Evolutionary conservation across 1,140 invertebrate genomes (phyloP).

Genomic region (Bombus breviceps): DNA sequence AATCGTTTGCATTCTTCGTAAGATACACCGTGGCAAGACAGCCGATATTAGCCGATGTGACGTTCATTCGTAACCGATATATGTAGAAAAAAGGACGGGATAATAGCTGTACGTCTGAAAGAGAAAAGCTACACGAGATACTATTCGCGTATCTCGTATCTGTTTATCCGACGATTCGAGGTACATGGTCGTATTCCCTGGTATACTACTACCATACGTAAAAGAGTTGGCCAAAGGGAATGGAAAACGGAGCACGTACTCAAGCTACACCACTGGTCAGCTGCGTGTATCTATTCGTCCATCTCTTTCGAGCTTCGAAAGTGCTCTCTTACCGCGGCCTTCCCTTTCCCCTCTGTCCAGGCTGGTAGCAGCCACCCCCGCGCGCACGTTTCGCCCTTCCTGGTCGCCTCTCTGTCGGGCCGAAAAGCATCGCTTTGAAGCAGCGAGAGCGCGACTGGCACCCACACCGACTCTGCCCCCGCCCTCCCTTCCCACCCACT

Average conservation of each 20-base stretch:
- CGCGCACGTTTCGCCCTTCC: slow-evolving; percentile 41
- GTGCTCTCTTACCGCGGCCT: slow-evolving; percentile 34
- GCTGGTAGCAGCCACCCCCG: slow-evolving; percentile 42
- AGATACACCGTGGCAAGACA: not conserved
- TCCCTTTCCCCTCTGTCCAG: slow-evolving; percentile 18
- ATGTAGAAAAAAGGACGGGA: not conserved
- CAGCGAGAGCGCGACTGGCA: slow-evolving; percentile 51
- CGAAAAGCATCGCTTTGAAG: slow-evolving; percentile 64
- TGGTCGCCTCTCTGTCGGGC: slow-evolving; percentile 62
- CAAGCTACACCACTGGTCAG: slow-evolving; percentile 57
- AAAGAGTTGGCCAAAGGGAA: not conserved
- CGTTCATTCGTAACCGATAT: not conserved
- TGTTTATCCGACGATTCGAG: not conserved
- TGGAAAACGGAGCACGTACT: not conserved
- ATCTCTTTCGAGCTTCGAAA: slow-evolving; percentile 50
- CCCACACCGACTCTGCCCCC: not conserved
- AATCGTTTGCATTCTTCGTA: not conserved
- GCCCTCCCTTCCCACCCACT: not conserved
- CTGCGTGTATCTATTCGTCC: slow-evolving; percentile 49
- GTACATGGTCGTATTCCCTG: not conserved
- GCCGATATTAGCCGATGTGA: not conserved
- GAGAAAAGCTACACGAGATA: not conserved
- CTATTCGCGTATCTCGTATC: not conserved
- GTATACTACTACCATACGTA: not conserved
- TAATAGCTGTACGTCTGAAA: not conserved